Percentiles rank a stretch among this genome's conserved stretches.
phyloP scores from a whole-genome alignment of 2,113 vertebrate species.

The Morone chrysops region DNA sequence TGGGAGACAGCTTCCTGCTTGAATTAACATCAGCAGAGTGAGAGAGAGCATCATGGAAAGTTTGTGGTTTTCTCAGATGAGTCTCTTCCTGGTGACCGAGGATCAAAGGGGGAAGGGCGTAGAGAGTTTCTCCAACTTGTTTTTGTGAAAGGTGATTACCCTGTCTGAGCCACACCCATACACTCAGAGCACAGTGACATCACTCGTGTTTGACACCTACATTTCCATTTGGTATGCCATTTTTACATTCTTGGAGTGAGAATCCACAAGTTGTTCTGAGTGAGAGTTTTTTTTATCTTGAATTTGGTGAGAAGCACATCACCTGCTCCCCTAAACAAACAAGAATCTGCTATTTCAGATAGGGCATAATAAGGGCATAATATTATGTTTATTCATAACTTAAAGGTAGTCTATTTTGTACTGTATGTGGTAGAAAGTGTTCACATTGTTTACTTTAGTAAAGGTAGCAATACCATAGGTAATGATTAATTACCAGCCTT shows the following conservation, averaged over 20 bases:
- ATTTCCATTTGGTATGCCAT: not conserved
- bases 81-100: conserved; percentile 71
- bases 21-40: conserved; percentile 27
- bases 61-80: conserved; percentile 74
- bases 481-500: no score
- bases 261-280: not conserved
- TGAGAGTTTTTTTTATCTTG: conserved; percentile 1
- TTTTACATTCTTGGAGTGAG: conserved; percentile 6
- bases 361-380: not conserved
- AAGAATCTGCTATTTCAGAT: not conserved
- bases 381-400: not conserved
- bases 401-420: not conserved
- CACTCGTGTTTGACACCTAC: not conserved
- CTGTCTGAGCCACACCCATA: conserved; percentile 52
- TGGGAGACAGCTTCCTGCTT: conserved; percentile 41
- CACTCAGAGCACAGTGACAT: conserved; percentile 40
- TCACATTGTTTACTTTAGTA: not conserved
- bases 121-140: conserved; percentile 57
- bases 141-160: conserved; percentile 62
- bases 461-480: not conserved
- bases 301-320: conserved; percentile 2
- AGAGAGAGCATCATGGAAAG: conserved; percentile 75
- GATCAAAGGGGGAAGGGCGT: conserved; percentile 63
- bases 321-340: conserved; percentile 5
- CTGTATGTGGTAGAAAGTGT: not conserved